Percentiles rank a stretch among this genome's conserved stretches.
These are phyloP conservation scores for Ibidorhyncha struthersii DNA, from an alignment of 2,113 vertebrate genomes.

Conservation along the genomic window DNA sequence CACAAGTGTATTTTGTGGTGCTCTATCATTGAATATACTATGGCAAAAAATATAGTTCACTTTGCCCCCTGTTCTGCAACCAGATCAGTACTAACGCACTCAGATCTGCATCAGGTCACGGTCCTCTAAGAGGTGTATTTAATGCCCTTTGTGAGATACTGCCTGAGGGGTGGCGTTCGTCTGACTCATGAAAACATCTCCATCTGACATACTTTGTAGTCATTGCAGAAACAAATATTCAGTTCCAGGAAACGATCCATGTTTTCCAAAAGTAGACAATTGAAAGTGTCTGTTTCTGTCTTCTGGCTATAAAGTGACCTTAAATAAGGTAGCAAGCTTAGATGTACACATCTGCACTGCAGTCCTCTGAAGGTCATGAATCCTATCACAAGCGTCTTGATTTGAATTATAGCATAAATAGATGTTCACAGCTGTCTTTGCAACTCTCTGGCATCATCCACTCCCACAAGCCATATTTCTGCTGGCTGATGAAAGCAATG, in stretches of 20 bases:
- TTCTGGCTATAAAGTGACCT: neutral
- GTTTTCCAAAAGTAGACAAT: neutral
- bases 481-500: neutral
- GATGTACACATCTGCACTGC: neutral
- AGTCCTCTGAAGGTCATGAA: neutral
- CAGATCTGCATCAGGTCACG: neutral
- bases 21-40: neutral
- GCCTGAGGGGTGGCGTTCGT: neutral
- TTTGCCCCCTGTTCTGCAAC: neutral
- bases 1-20: neutral
- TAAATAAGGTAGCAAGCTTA: neutral
- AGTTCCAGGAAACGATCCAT: neutral
- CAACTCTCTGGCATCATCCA: neutral
- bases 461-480: neutral
- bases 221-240: neutral
- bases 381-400: neutral
- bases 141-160: neutral
- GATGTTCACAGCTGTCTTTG: neutral
- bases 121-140: neutral
- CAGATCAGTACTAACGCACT: neutral
- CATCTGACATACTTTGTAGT: neutral
- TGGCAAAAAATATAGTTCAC: neutral
- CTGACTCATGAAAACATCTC: neutral
- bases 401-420: neutral
- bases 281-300: neutral